Evolutionary conservation across 2,888 invertebrate species (phyloP).

Genomic region (Parelbella ahira): DNA sequence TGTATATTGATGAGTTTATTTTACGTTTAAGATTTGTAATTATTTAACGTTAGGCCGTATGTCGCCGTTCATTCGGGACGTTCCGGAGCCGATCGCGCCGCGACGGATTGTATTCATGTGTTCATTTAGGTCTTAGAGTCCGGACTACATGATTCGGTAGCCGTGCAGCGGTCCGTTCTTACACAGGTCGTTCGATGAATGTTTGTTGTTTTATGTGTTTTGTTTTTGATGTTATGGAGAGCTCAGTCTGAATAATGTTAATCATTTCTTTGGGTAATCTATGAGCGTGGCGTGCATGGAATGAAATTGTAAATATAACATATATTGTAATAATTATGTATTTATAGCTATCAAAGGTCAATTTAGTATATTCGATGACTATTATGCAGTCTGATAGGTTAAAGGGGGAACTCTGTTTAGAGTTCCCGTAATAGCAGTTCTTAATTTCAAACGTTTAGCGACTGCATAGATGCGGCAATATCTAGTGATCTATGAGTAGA

Average conservation of each 20-base stretch:
- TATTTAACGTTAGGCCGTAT: conserved; percentile 65
- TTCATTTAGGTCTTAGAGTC: conserved; percentile 77
- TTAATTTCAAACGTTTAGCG: conserved; percentile 19
- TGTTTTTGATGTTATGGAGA: conserved; percentile 66
- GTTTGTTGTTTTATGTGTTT: conserved; percentile 76
- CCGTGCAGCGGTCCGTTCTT: conserved; percentile 55
- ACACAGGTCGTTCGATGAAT: conserved; percentile 63
- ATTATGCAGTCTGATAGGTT: conserved; percentile 9
- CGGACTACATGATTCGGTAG: conserved; percentile 65
- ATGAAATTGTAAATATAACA: conserved; percentile 38
- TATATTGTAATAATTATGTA: conserved; percentile 20
- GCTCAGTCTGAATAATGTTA: conserved; percentile 77
- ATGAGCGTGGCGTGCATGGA: conserved; percentile 33
- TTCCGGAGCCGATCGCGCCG: conserved; percentile 46
- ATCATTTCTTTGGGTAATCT: conserved; percentile 72
- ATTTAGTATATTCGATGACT: conserved; percentile 20
- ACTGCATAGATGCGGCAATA: conserved; percentile 14
- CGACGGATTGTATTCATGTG: conserved; percentile 75
- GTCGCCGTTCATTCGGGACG: conserved; percentile 53
- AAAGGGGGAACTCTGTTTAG: conserved; percentile 19
- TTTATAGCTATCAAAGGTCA: conserved; percentile 23
- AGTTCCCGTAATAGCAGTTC: conserved; percentile 13
- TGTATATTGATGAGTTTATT: conserved; percentile 79
- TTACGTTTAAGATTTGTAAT: conserved; percentile 75
- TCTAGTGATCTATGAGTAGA: conserved; percentile 18